Evolutionary conservation across 1,140 invertebrate species (phyloP), one percentile per base, ranked within the genome.

Genomic region (Drosophila saltans): DNA sequence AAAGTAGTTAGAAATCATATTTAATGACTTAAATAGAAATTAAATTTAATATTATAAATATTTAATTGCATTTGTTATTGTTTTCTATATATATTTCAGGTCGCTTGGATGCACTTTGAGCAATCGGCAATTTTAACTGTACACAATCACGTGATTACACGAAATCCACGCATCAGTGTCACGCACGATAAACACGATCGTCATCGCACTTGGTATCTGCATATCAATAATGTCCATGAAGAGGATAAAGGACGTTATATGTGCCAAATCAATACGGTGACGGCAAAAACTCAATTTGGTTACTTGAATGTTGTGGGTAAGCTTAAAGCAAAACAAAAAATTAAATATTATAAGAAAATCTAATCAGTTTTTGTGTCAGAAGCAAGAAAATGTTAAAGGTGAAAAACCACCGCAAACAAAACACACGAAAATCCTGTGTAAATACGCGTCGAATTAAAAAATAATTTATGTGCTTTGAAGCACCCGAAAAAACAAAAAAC

Each of bases 251-350:
- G 98, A 39, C 94, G 96, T 30, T 99, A 98, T 93, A 98, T 98
- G 96, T 98, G 98, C 92, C 98, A 99, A 93, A 97, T 99, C 86
- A 99, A 98, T 93, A 98, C 98, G 0, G 97, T 97, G 73, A 97
- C 97, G 33, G 97, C 96, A 63, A 97, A 98, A 93, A 98, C 97
- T 21, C 97, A 98, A 91, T 97, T 97, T 75, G 98, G 97, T 68
- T 98, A 97, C 92, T 93, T 99, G 21, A 96, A 98, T 91, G 97
- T 99, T 79, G 97, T 98, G 60, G 97, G 98, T 98, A 92, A 97
- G 96, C 93, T 3, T 2, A 10, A 9, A 0, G 26, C 21, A 33
- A 39, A 40, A 39, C 3, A 36, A 7, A 36, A 6, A 36, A 36
- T 36, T 55, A 43, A 39, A 66, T 41, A 3, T 43, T 62, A 30